Conservation (phyloP, 2,888 invertebrate species). For the Theretra japonica region DNA sequence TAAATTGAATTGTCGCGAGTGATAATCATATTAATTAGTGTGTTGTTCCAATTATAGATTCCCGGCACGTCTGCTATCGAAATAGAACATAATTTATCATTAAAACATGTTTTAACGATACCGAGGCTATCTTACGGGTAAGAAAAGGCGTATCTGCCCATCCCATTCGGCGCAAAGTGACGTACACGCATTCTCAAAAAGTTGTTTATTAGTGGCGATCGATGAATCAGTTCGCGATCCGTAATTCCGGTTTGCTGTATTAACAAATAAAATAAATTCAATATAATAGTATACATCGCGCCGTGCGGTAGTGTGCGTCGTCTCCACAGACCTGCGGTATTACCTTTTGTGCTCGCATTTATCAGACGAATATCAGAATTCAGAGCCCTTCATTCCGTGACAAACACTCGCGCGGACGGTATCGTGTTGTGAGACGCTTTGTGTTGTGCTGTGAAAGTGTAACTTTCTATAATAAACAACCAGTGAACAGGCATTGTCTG, state of each 20-base stretch:
- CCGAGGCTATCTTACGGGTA: neutral
- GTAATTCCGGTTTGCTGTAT: slow-evolving; percentile 30
- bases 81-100: neutral
- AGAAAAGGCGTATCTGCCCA: slow-evolving; percentile 1
- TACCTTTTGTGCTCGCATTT: slow-evolving; percentile 51
- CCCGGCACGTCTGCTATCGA: neutral
- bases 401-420: slow-evolving; percentile 46
- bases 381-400: slow-evolving; percentile 52
- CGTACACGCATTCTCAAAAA: neutral
- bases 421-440: slow-evolving; percentile 43
- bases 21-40: neutral
- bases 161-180: neutral
- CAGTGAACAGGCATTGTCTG: slow-evolving; percentile 35
- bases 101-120: neutral
- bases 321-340: slow-evolving; percentile 40
- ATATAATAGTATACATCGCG: neutral
- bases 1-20: neutral
- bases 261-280: slow-evolving; percentile 24
- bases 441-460: slow-evolving; percentile 61
- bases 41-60: neutral
- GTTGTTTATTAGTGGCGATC: slow-evolving; percentile 10
- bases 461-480: slow-evolving; percentile 60
- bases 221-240: slow-evolving; percentile 27
- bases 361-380: slow-evolving; percentile 48
- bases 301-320: slow-evolving; percentile 19